Base-by-base conservation (phyloP, 2,888 invertebrate species). In the Nemurella pictetii region DNA sequence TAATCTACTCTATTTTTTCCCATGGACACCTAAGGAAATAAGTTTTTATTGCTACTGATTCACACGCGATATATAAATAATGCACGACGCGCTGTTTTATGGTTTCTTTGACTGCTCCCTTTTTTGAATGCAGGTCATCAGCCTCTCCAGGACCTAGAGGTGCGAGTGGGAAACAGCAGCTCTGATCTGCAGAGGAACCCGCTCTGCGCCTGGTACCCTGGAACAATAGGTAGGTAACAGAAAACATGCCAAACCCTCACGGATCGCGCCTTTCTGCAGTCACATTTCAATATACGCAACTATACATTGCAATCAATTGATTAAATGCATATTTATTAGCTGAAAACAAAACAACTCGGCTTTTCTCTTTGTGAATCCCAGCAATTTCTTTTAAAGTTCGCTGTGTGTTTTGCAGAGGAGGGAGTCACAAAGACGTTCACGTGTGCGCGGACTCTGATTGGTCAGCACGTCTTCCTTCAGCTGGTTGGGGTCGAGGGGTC, bases 151-250 rank as follows among this genome's bases (percentile, higher is more conserved):
- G 97, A 97, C 89, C 91, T 97, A 84, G 97, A 97, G 91, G 96
- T 97, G 86, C 92, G 96, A 84, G 96, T 97, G n/a, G 97, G 97
- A 27, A 97, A 97, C 90, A 97, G 96, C 90, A 97, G 96, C 89
- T 93, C 93, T 0, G 96, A 96, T 88, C 91, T 97, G 83, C 97
- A 97, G 89, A 93, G 96, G 86, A 98, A 97, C 91, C 97, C 97
- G 25, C 91, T 98, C 0, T 98, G 97, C 89, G 97, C 97, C 30
- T 98, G 97, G 97, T 97, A 96, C 90, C 97, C 97, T 0, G 97
- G 97, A 85, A 96, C 97, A 7, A 94, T 97, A 85, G 95, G 95
- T 95, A 89, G 92, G 93, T 90, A n/a, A n/a, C n/a, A n/a, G n/a
- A n/a, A n/a, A n/a, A 83, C 77, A 35, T 25, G 25, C 5, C 26